Percentiles rank a stretch among this genome's conserved stretches.
phyloP scores from a whole-genome alignment of 1,140 invertebrate genomes.

The Teleopsis dalmanni region DNA sequence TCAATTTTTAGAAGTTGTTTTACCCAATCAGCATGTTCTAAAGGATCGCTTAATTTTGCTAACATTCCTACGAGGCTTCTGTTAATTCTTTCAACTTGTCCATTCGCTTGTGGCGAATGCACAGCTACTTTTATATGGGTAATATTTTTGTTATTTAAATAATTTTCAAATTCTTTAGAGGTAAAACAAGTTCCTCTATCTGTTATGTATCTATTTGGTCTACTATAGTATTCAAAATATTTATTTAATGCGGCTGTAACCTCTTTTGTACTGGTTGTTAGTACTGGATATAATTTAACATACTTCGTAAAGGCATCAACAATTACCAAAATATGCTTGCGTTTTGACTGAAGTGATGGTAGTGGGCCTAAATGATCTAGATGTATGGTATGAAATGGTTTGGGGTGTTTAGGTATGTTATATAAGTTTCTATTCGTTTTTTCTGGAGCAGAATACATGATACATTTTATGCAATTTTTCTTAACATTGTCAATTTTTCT shows the following conservation, averaged over 20 bases:
- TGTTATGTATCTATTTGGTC: background rate
- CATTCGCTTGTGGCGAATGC: background rate
- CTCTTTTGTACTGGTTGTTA: constrained; percentile 18
- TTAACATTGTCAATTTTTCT: constrained; percentile 20
- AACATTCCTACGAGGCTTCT: background rate
- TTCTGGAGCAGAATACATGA: background rate
- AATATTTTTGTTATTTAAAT: background rate
- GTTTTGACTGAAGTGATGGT: constrained; percentile 29
- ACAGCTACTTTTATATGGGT: constrained; percentile 1
- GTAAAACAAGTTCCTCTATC: constrained; percentile 11
- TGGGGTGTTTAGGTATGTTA: constrained; percentile 27
- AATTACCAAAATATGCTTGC: constrained; percentile 38
- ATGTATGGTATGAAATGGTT: constrained; percentile 24
- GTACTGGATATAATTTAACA: constrained; percentile 7
- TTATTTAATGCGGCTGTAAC: constrained; percentile 20
- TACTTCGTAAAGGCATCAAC: constrained; percentile 32
- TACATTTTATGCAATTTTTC: constrained; percentile 16
- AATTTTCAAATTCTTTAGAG: background rate
- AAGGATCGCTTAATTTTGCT: background rate
- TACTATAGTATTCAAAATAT: constrained; percentile 11
- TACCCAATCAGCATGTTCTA: constrained; percentile 1
- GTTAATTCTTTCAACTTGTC: constrained; percentile 4
- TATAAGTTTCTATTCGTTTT: constrained; percentile 16
- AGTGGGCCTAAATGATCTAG: constrained; percentile 31
- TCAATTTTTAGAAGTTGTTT: background rate